These are phyloP conservation scores for Rhynchopsitta pachyrhyncha DNA, from an alignment of 2,113 vertebrate species.

Conservation along the genomic window DNA sequence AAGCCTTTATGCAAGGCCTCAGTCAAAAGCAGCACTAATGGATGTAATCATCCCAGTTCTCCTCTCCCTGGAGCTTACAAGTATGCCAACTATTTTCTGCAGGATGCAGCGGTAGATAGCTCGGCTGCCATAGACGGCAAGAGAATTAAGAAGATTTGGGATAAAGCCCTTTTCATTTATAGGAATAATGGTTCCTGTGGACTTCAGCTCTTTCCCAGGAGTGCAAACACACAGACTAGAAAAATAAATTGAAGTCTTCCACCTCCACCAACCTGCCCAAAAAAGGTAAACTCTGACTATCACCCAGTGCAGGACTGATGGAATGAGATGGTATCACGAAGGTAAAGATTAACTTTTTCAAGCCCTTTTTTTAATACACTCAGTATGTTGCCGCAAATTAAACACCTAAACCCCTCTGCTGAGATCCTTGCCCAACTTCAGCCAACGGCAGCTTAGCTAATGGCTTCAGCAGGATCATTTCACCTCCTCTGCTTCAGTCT, in stretches of 20 bases:
- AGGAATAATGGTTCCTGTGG: neutral
- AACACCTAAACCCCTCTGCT: neutral
- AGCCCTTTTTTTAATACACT: neutral
- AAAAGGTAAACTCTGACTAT: constrained; percentile 38
- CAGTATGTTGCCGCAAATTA: neutral
- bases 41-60: constrained; percentile 22
- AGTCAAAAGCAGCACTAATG: constrained; percentile 12
- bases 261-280: constrained; percentile 38
- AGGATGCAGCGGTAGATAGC: neutral
- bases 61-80: constrained; percentile 40
- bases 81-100: constrained; percentile 55
- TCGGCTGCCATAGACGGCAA: neutral
- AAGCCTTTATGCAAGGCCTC: neutral
- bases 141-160: constrained; percentile 31
- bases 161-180: constrained; percentile 10
- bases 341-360: neutral
- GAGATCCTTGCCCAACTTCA: neutral
- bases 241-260: neutral
- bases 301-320: neutral
- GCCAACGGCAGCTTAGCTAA: neutral
- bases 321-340: neutral
- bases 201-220: neutral
- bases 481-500: neutral
- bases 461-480: neutral
- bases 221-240: neutral